Conservation (phyloP, 1,140 invertebrate genomes). For the Zaprionus ghesquierei region DNA sequence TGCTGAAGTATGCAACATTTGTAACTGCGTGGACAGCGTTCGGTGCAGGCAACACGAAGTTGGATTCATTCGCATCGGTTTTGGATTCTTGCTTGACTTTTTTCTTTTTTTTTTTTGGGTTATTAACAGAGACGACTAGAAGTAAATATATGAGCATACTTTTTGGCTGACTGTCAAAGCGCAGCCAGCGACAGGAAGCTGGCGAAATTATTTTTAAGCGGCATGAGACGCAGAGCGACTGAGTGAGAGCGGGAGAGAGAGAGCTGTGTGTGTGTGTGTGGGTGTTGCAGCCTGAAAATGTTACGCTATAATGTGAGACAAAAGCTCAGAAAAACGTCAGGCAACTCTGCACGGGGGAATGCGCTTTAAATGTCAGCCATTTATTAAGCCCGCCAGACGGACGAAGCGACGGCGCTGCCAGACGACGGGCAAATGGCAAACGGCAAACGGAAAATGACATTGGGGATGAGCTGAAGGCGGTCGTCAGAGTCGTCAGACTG, state of each 20-base stretch:
- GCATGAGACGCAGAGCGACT: not conserved
- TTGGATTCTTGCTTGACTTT: conserved; percentile 2
- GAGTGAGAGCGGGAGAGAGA: not conserved
- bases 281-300: conserved; percentile 49
- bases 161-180: conserved; percentile 57
- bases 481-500: conserved; percentile 11
- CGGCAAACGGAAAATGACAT: conserved; percentile 44
- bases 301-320: conserved; percentile 59
- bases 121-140: conserved; percentile 57
- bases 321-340: conserved; percentile 61
- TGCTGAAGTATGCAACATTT: conserved; percentile 46
- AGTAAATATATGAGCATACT: conserved; percentile 59
- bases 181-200: conserved; percentile 51
- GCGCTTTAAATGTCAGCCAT: conserved; percentile 68
- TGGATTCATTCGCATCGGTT: not conserved
- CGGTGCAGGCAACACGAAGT: too few relatives aligned
- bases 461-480: conserved; percentile 1
- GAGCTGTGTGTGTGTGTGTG: conserved; percentile 8
- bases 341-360: conserved; percentile 30
- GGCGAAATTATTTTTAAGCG: conserved; percentile 71
- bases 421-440: conserved; percentile 60
- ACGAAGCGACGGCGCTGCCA: conserved; percentile 20
- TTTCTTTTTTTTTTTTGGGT: conserved; percentile 37
- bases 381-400: conserved; percentile 53
- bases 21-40: conserved; percentile 39